Conservation (phyloP, 2,113 vertebrate species). For the Leptobrachium ailaonicum region DNA sequence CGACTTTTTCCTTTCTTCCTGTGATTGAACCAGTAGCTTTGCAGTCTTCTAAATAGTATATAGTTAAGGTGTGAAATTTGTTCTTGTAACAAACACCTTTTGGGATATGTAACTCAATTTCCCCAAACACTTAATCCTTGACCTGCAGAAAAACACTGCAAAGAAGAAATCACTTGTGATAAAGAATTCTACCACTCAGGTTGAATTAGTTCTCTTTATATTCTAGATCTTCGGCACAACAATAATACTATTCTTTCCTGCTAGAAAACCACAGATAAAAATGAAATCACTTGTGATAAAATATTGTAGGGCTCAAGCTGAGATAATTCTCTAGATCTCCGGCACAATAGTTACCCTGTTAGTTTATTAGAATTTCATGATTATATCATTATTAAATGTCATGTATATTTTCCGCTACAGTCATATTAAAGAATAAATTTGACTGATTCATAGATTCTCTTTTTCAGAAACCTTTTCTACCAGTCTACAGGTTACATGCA, state of each 20-base stretch:
- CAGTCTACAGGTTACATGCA: conserved; percentile 24
- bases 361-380: conserved; percentile 35
- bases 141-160: conserved; percentile 30
- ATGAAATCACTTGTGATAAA: too few species aligned
- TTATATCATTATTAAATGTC: conserved; percentile 39
- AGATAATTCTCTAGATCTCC: background rate
- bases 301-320: background rate
- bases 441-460: conserved; percentile 5
- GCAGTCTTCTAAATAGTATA: conserved; percentile 23
- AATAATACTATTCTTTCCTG: conserved; percentile 35
- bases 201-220: conserved; percentile 43
- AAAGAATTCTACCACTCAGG: conserved; percentile 33
- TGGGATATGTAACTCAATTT: conserved; percentile 44
- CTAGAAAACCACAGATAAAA: too few species aligned
- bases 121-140: conserved; percentile 43
- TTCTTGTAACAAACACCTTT: conserved; percentile 31
- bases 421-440: conserved; percentile 39
- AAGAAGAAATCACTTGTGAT: conserved; percentile 21
- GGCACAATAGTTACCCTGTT: background rate
- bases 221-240: conserved; percentile 18
- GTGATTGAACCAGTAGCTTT: conserved; percentile 30
- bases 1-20: background rate
- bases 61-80: conserved; percentile 28
- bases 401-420: conserved; percentile 25
- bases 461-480: conserved; percentile 12